Conservation (phyloP, 2,113 vertebrate genomes). For the Shinisaurus crocodilurus region DNA sequence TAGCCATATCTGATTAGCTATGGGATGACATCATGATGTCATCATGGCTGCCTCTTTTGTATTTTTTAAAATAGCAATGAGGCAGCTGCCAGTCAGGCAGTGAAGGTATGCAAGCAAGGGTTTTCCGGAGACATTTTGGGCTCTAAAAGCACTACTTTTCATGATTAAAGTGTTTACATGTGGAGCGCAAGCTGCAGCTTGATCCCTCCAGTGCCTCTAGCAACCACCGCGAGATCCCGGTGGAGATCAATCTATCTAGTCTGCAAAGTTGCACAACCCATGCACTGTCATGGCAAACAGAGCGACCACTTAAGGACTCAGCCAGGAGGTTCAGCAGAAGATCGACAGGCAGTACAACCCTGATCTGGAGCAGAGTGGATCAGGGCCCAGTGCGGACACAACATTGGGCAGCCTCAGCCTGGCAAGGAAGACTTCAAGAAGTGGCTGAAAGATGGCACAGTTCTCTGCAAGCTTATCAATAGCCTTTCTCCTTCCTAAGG, state of each 20-base stretch:
- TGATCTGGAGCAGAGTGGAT: conserved; percentile 96
- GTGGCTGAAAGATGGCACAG: conserved; percentile 96
- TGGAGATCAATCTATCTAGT: too few relatives aligned
- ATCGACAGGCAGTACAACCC: conserved; percentile 94
- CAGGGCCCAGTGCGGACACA: conserved; percentile 85
- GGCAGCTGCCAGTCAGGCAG: not conserved
- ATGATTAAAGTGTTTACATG: not conserved
- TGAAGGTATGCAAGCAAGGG: not conserved
- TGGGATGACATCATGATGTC: not conserved
- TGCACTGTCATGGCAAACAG: conserved; percentile 89
- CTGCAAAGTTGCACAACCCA: not conserved
- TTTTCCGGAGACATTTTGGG: not conserved
- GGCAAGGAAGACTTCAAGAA: conserved; percentile 90
- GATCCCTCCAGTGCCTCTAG: too few relatives aligned
- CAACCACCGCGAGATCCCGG: too few relatives aligned
- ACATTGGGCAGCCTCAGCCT: conserved; percentile 79
- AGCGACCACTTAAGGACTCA: conserved; percentile 94
- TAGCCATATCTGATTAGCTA: not conserved
- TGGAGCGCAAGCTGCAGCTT: not conserved
- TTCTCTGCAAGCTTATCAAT: conserved; percentile 94
- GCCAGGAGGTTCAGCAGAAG: conserved; percentile 96
- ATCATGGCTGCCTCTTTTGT: not conserved
- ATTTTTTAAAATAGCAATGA: not conserved
- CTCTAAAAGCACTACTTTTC: not conserved
- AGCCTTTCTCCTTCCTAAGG: conserved; percentile 88